Evolutionary conservation across 2,113 vertebrate species (phyloP), one percentile per base, ranked within the genome.

Genomic region (Ctenodactylus gundi): DNA sequence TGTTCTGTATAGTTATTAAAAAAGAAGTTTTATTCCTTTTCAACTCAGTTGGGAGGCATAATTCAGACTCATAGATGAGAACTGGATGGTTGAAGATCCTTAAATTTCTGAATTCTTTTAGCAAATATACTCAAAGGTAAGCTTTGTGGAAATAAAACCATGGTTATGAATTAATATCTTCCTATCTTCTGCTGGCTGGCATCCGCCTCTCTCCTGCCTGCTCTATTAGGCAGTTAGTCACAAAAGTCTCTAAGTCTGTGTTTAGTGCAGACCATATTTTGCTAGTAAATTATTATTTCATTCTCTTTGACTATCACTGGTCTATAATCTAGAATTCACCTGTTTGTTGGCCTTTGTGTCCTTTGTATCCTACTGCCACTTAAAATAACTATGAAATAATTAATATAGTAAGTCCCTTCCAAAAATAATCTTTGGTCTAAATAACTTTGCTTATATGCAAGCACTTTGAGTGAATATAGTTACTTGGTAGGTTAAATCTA

Each of bases 401-500:
- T 72, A 90, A 64, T 77, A 53, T 60, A 93, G 90, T 80, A 58
- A 53, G n/a, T 89, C 51, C 53, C 53, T 62, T 87, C 76, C 68
- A 95, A 86, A 77, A 82, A 23, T 83, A 90, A 72, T 67, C 80
- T 39, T 39, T 68, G 36, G 51, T 75, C 75, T 87, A 70, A 90
- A 85, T 36, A 58, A 51, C 64, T 88, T 84, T 81, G 44, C 53
- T 57, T 23, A 58, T 55, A 21, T 94, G 64, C 34, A 55, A 70
- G 80, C 80, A 76, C 51, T 58, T 55, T 65, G 78, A 46, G 77
- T 82, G 78, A 96, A 81, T 77, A 20, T 18, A 67, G 64, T 86
- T 91, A 68, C 87, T 70, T 41, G 76, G 46, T 64, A 57, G 80
- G 77, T 93, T 89, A 84, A 68, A 87, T 94, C 68, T 85, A 65